Percentiles rank a stretch among this genome's conserved stretches.
phyloP scores from a whole-genome alignment of 1,140 invertebrate genomes.

The Theocolax elegans region DNA sequence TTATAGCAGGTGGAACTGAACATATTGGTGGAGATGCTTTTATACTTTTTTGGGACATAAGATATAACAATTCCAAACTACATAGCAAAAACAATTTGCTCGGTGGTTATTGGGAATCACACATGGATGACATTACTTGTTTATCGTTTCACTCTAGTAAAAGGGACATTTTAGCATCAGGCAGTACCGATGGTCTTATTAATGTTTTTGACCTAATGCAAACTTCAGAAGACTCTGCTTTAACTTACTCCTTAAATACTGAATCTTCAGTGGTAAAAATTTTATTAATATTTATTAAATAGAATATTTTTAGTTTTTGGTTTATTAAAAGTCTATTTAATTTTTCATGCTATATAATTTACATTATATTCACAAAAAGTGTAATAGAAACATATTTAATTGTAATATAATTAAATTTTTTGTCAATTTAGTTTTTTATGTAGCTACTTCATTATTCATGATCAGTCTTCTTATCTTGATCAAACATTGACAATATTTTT shows the following conservation, averaged over 20 bases:
- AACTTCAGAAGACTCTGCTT: slow-evolving; percentile 82
- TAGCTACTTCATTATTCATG: too few relatives aligned
- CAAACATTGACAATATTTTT: too few relatives aligned
- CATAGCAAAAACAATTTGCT: slow-evolving; percentile 70
- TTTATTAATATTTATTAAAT: neutral
- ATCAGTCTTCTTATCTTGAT: too few relatives aligned
- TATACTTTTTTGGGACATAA: slow-evolving; percentile 86
- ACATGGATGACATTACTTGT: slow-evolving; percentile 85
- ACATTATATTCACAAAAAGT: too few relatives aligned
- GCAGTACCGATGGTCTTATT: slow-evolving; percentile 86
- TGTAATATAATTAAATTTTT: too few relatives aligned
- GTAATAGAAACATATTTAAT: too few relatives aligned
- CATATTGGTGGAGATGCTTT: slow-evolving; percentile 77
- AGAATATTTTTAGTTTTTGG: too few relatives aligned
- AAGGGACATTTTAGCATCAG: slow-evolving; percentile 76
- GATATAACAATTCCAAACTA: slow-evolving; percentile 61
- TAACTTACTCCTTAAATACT: slow-evolving; percentile 83
- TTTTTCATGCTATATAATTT: too few relatives aligned
- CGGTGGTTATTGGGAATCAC: slow-evolving; percentile 88
- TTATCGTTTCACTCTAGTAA: slow-evolving; percentile 83
- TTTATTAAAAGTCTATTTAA: too few relatives aligned
- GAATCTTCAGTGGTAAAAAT: slow-evolving; percentile 80
- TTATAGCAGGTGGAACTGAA: slow-evolving; percentile 83
- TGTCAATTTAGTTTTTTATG: too few relatives aligned
- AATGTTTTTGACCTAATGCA: slow-evolving; percentile 86